Base-by-base conservation (phyloP, 2,797 vertebrate species). In the Takifugu rubripes region DNA sequence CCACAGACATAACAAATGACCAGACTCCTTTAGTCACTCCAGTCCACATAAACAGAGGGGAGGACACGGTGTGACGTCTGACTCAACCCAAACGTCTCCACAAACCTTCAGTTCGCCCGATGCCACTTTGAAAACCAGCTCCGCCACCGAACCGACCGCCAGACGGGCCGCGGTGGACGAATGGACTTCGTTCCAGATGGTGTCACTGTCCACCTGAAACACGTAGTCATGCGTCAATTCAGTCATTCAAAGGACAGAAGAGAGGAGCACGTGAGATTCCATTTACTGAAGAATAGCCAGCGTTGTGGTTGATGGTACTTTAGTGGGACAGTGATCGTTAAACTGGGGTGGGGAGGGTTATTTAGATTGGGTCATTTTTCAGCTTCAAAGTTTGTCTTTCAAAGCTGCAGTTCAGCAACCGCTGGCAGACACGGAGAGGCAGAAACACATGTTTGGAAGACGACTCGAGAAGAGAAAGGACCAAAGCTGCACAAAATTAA, bases 121-220 rank as follows among this genome's bases (percentile, higher is more conserved):
- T 45, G 94, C 94, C 64, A 99, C 97, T 87, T 98, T 98, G 85
- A 97, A 98, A 66, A 96, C 95, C 7, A 99, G 92, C 84, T 99
- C 97, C 47, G 95, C 92, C 65, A 99, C 96, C 0, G 95, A 98
- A 61, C 97, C 97, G 58, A 96, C 97, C 0, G 97, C 97, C 79
- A 98, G 89, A 26, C 97, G 95, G 56, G 96, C 95, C 0, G 97
- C 97, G 0, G 94, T 94, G 0, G 96, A 96, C 0, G 96, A 98
- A 79, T 99, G 97, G 25, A 97, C 92, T 73, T 99, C 97, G 0
- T 98, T 98, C 97, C 97, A 99, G 69, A 98, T 97, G 26, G 97
- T 99, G 89, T 99, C 97, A 16, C 93, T 98, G 91, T 99, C 97
- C n/a, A 98, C 95, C 96, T 98, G 88, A 21, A 21, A 67, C 47